Percentiles rank a stretch among this genome's conserved stretches.
These are phyloP conservation scores for Tapirus terrestris DNA, from an alignment of 2,113 vertebrate species.

Conservation along the genomic window DNA sequence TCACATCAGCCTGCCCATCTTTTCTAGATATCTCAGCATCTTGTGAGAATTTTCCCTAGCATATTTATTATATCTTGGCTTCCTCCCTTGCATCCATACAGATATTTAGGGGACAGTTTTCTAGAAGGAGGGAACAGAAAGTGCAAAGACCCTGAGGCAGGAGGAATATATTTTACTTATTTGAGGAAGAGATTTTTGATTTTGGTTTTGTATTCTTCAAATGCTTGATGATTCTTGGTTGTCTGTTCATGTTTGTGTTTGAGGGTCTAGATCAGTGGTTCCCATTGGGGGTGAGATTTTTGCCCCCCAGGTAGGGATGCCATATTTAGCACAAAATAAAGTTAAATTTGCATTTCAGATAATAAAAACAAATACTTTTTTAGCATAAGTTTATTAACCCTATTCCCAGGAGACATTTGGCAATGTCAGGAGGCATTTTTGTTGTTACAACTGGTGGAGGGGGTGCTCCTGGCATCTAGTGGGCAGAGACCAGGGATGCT, in stretches of 20 bases:
- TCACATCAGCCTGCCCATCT: background rate
- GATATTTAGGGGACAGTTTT: background rate
- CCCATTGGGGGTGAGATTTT: background rate
- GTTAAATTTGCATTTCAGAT: background rate
- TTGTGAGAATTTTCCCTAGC: background rate
- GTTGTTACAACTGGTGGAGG: background rate
- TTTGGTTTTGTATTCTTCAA: background rate
- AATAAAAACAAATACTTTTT: background rate
- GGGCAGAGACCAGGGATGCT: background rate
- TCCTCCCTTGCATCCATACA: background rate
- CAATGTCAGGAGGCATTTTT: background rate
- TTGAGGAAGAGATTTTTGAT: background rate
- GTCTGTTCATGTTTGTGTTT: background rate
- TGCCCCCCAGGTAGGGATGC: background rate
- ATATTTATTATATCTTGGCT: background rate
- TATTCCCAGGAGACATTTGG: background rate
- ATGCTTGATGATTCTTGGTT: background rate
- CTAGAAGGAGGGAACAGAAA: background rate
- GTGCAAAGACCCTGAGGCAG: background rate
- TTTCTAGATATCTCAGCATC: background rate
- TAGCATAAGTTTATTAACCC: background rate
- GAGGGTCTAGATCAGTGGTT: background rate
- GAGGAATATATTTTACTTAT: background rate
- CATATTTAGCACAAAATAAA: slow-evolving; percentile 26
- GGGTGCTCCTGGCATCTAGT: background rate